phyloP scores from a whole-genome alignment of 2,888 invertebrate species.

The Watsonalla binaria region DNA sequence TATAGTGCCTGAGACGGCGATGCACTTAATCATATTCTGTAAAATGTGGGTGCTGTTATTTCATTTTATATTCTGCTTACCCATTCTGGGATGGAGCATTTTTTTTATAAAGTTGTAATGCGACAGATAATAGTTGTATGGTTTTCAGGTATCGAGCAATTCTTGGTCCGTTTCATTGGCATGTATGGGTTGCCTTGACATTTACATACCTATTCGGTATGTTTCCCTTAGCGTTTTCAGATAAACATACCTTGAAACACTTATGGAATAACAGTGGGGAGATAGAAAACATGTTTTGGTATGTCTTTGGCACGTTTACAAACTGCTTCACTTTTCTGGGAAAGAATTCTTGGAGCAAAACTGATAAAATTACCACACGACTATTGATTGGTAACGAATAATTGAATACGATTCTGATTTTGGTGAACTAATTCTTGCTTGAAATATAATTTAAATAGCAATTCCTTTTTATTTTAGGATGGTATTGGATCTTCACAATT shows the following conservation, averaged over 20 bases:
- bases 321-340: constrained; percentile 87
- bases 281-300: constrained; percentile 92
- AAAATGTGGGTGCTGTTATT: too few relatives aligned
- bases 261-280: constrained; percentile 83
- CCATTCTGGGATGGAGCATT: neutral
- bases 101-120: neutral
- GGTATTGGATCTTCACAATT: constrained; percentile 92
- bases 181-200: constrained; percentile 87
- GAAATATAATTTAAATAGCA: too few relatives aligned
- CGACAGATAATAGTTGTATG: neutral
- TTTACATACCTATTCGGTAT: constrained; percentile 85
- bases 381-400: constrained; percentile 82
- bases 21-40: too few relatives aligned
- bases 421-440: too few relatives aligned
- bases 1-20: too few relatives aligned
- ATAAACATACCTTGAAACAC: constrained; percentile 82
- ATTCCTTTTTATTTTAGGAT: constrained; percentile 61
- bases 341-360: constrained; percentile 84
- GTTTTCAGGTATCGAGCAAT: constrained; percentile 85
- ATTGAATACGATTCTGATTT: too few relatives aligned
- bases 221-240: constrained; percentile 86
- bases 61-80: too few relatives aligned
- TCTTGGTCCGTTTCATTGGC: constrained; percentile 90
- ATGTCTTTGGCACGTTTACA: constrained; percentile 91
- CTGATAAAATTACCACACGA: constrained; percentile 83